Evolutionary conservation across 2,888 invertebrate species (phyloP), one percentile per base, ranked within the genome.

Genomic region (Priocnemis perturbator): DNA sequence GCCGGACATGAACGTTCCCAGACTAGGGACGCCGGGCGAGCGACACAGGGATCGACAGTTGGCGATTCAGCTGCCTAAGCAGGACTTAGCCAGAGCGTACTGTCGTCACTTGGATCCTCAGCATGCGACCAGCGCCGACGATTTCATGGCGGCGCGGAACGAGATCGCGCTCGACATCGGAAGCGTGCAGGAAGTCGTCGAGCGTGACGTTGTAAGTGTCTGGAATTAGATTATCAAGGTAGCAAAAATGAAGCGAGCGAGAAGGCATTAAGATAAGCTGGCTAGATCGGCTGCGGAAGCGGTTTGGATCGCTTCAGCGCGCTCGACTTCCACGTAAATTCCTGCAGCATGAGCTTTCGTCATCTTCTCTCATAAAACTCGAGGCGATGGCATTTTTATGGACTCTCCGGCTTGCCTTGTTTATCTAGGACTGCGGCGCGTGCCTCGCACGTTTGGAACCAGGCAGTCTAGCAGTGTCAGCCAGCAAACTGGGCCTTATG

Each of bases 151-250:
- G 60, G 96, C 96, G 64, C 92, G 99, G 62, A 98, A 99, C 90
- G 97, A 98, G 91, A 95, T 97, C 83, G 97, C 98, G 50, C 92
- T 99, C 86, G 99, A 98, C 89, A 96, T 99, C 86, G 99, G 97
- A 90, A 88, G 85, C 64, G 88, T 88, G 47, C 86, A 87, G 77
- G 88, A 88, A 78, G 82, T 87, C 58, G 73, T 81, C 60, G 88
- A 89, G 64, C 78, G 82, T 70, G 82, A 81, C 47, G 73, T 82
- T 56, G 89, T 89, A 65, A 78, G 88, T 85, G 37, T 17, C 20
- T n/a, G 30, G 26, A 15, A 15, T 45, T 92, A 91, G 77, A 14
- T 37, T 26, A 19, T 20, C 50, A n/a, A 23, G 45, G 11, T 19
- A 2, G 11, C 17, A 19, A 37, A 48, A 66, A 0, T 2, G 20